Base-by-base conservation (phyloP, 92 coral and sea anemone genomes). In the Galaxea fascicularis region DNA sequence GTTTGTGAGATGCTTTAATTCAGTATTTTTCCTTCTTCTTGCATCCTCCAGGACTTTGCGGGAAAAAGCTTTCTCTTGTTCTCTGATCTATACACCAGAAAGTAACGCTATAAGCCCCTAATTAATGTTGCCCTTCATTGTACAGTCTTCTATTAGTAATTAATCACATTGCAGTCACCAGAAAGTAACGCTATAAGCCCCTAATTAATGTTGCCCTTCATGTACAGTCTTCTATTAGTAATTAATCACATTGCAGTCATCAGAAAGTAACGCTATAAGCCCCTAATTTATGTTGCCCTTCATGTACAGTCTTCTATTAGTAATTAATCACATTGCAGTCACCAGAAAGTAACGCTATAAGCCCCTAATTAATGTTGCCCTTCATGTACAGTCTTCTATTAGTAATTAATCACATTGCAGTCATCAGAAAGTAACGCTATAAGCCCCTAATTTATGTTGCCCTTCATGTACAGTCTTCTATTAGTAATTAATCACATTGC, bases 1-100 rank as follows among this genome's bases (percentile, higher is more conserved):
- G 28, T 77, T 46, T 46, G 89, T 72, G 22, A 93, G 76, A 30
- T 90, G 46, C 27, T 90, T 65, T 18, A 88, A 69, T 54, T 92
- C 98, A 74, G 53, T 78, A 26, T 73, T 85, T 74, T 82, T 89
- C 73, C 92, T 92, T 67, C 84, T 80, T 41, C 91, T 89, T 56
- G 85, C 89, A 62, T 87, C 93, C 78, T 87, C 83, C 11, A 92
- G 85, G 27, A 87, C 74, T 74, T 85, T 89, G 27, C 80, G 91
- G 21, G 98, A 90, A 84, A 94, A 93, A 31, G 86, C 89, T 83
- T 89, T 94, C 59, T 94, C 95, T 85, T 94, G 98, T 64, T 94
- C 92, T 85, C 98, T 86, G 68, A 94, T 91, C 95, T 94, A 54
- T 12, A 44, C 24, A 51, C 39, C 49, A 65, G 45, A 17, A 26